Conservation (phyloP, 2,113 vertebrate genomes). For the Larimichthys crocea region DNA sequence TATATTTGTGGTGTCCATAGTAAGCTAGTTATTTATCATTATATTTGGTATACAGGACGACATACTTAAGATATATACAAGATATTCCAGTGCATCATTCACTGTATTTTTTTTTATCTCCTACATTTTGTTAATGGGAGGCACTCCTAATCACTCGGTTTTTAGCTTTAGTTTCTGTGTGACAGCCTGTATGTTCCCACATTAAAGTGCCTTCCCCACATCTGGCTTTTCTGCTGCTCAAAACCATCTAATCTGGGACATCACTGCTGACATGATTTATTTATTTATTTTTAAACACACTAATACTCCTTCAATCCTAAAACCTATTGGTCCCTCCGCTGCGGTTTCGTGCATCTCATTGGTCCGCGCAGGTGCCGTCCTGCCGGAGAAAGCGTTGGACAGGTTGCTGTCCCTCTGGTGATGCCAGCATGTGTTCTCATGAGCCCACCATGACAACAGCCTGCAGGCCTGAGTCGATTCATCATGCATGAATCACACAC, state of each 20-base stretch:
- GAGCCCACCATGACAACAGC: constrained; percentile 60
- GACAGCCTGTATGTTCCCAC: constrained; percentile 22
- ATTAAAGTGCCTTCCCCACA: constrained; percentile 26
- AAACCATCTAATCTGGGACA: constrained; percentile 63
- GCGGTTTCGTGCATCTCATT: constrained; percentile 19
- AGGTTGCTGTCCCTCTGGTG: constrained; percentile 57
- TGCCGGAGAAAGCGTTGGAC: constrained; percentile 27
- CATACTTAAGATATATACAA: no score
- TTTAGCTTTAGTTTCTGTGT: constrained; percentile 12
- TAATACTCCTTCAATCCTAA: constrained; percentile 53
- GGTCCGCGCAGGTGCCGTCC: constrained; percentile 30
- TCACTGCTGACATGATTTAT: constrained; percentile 40
- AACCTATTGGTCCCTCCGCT: constrained; percentile 38
- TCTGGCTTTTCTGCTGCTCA: constrained; percentile 54
- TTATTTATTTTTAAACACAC: constrained; percentile 47
- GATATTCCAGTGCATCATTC: neutral
- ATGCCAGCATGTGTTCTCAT: constrained; percentile 54
- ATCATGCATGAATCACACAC: constrained; percentile 69
- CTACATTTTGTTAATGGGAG: neutral
- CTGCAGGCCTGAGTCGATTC: constrained; percentile 43
- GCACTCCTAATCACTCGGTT: neutral
- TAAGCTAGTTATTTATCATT: neutral
- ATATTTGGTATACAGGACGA: no score
- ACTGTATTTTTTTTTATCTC: neutral
- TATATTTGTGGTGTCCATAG: neutral